Conservation (phyloP, 2,797 vertebrate species). For the Carcharodon carcharias region DNA sequence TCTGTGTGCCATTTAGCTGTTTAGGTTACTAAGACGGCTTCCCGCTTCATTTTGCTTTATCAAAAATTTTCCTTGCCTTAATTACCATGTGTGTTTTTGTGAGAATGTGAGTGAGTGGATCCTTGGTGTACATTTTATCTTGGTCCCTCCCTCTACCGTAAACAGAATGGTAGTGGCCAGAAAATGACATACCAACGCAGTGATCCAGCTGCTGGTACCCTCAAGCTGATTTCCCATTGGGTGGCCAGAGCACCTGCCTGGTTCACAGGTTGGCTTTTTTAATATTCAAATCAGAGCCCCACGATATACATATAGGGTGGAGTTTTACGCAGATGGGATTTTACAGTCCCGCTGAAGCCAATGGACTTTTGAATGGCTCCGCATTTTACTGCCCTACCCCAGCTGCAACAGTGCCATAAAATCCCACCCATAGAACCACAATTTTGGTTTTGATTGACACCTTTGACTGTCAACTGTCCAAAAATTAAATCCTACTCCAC, state of each 20-base stretch:
- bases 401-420: no score
- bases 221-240: background rate
- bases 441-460: background rate
- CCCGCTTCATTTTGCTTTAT: background rate
- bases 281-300: background rate
- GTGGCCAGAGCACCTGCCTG: background rate
- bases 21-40: background rate
- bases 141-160: background rate
- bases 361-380: no score
- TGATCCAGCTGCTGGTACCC: background rate
- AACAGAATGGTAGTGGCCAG: background rate
- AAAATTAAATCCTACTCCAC: background rate
- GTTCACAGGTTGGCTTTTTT: background rate
- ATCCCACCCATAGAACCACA: background rate
- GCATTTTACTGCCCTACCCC: no score
- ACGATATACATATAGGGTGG: background rate
- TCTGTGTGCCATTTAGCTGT: no score
- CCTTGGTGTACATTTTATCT: background rate
- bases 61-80: background rate
- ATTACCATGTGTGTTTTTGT: background rate
- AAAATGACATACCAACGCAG: background rate
- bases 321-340: no score
- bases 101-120: background rate
- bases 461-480: background rate
- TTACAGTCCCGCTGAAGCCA: no score